phyloP scores from a whole-genome alignment of 2,113 vertebrate species.

The Tachycineta bicolor region DNA sequence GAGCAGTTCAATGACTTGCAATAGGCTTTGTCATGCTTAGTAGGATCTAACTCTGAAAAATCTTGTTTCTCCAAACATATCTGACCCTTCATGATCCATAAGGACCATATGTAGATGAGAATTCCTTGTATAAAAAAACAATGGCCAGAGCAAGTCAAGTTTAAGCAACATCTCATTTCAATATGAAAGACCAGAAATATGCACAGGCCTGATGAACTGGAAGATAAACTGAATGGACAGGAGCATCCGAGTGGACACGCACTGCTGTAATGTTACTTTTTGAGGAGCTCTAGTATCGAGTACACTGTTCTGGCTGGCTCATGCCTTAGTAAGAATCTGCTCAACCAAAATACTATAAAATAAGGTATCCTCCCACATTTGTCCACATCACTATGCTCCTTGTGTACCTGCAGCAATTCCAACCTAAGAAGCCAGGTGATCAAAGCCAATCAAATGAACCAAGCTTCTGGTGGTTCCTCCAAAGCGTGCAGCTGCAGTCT shows the following conservation, averaged over 20 bases:
- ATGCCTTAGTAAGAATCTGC: not conserved
- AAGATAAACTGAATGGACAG: not conserved
- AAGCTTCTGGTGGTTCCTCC: not conserved
- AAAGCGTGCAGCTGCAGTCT: not conserved
- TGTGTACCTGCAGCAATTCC: not conserved
- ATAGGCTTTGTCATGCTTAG: not conserved
- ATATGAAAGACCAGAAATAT: not conserved
- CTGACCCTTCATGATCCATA: not conserved
- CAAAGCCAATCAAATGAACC: not conserved
- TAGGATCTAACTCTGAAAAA: not conserved
- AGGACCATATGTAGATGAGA: not conserved
- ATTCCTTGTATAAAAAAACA: not conserved
- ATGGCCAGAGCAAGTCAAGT: not conserved
- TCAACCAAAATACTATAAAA: not conserved
- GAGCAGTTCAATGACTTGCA: not conserved
- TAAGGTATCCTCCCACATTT: not conserved
- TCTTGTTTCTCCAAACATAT: not conserved
- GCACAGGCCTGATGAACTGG: not conserved
- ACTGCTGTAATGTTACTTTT: not conserved
- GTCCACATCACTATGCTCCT: accelerated
- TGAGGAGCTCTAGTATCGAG: not conserved
- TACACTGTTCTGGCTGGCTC: not conserved
- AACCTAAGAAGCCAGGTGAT: not conserved
- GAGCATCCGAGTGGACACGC: not conserved
- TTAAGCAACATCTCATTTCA: not conserved